Percentiles rank a stretch among this genome's conserved stretches.
These are phyloP conservation scores for Pteria penguin DNA, from an alignment of 2,888 invertebrate species.

Conservation along the genomic window DNA sequence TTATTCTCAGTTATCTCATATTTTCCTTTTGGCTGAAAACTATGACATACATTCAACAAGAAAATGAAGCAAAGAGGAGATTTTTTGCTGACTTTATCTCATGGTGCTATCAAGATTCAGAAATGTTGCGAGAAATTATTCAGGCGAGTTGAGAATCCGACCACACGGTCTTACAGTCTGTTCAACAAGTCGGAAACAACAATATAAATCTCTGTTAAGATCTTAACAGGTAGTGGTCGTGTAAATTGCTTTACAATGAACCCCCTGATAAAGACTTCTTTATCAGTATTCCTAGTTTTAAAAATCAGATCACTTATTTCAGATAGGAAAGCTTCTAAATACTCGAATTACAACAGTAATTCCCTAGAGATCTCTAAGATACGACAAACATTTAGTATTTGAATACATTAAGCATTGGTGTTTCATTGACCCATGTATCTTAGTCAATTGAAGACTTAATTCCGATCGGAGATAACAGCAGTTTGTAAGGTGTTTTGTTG, in stretches of 20 bases:
- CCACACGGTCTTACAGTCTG: neutral
- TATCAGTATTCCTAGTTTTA: conserved; percentile 23
- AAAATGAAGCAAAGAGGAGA: too few relatives aligned
- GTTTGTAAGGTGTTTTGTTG: neutral
- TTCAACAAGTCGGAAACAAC: conserved; percentile 3
- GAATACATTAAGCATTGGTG: conserved; percentile 34
- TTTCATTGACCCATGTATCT: conserved; percentile 38
- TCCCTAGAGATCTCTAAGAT: conserved; percentile 25
- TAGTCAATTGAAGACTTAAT: conserved; percentile 31
- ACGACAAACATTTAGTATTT: conserved; percentile 25
- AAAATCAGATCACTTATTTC: conserved; percentile 21
- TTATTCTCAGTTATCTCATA: too few relatives aligned
- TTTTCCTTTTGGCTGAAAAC: too few relatives aligned
- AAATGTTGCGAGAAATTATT: neutral
- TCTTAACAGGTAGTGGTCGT: conserved; percentile 28
- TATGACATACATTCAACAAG: too few relatives aligned
- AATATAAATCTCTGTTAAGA: neutral
- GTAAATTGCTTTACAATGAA: conserved; percentile 25
- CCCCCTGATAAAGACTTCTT: conserved; percentile 13
- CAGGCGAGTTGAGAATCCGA: neutral
- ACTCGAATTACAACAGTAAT: conserved; percentile 29
- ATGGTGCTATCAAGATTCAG: neutral
- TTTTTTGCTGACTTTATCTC: neutral
- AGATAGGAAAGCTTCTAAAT: conserved; percentile 26
- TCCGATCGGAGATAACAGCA: conserved; percentile 21